Conservation (phyloP, 2,888 invertebrate species). For the Yponomeuta evonymella region DNA sequence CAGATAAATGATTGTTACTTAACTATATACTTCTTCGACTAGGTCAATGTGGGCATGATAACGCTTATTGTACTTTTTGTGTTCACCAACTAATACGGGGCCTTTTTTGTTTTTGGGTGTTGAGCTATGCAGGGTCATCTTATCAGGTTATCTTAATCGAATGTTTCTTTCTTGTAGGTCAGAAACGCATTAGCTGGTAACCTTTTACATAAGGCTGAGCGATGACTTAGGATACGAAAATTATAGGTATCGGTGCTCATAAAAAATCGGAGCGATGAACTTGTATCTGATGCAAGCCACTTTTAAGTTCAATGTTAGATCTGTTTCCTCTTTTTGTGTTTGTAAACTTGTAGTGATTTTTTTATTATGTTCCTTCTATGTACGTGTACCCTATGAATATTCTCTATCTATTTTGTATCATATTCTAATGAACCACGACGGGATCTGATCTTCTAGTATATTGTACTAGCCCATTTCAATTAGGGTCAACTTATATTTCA, state of each 20-base stretch:
- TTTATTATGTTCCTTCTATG: too few relatives aligned
- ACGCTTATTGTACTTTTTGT: conserved; percentile 1
- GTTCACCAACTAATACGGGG: not conserved
- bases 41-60: conserved; percentile 34
- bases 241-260: not conserved
- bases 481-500: too few relatives aligned
- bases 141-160: not conserved
- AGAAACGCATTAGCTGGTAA: not conserved
- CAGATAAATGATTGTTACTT: conserved; percentile 53
- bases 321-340: not conserved
- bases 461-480: too few relatives aligned
- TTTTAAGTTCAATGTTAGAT: not conserved
- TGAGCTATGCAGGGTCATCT: not conserved
- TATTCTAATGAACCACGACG: too few relatives aligned
- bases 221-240: not conserved
- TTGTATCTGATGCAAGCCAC: not conserved
- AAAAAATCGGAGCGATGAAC: not conserved
- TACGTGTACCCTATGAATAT: too few relatives aligned
- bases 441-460: too few relatives aligned
- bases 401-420: too few relatives aligned
- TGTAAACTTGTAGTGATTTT: not conserved
- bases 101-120: not conserved
- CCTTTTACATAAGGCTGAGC: not conserved
- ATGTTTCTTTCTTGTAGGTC: not conserved
- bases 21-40: conserved; percentile 40